Conservation (phyloP, 2,113 vertebrate species). For the Cyanoderma ruficeps region DNA sequence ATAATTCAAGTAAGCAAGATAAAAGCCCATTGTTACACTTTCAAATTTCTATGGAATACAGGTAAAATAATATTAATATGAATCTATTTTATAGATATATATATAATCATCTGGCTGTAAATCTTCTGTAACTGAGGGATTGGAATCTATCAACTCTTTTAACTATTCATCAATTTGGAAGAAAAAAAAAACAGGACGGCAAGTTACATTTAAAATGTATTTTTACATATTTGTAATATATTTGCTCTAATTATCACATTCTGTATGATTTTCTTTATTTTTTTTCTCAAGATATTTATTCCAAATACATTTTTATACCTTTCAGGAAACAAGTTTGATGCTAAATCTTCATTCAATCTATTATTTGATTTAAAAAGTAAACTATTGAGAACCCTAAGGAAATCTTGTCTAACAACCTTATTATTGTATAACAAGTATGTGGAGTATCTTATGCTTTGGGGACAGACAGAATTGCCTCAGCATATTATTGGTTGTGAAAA, state of each 20-base stretch:
- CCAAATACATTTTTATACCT: not conserved
- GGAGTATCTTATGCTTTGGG: not conserved
- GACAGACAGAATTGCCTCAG: not conserved
- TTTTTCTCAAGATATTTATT: not conserved
- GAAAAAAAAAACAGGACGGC: not conserved
- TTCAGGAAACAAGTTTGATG: not conserved
- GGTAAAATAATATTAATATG: not conserved
- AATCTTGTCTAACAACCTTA: not conserved
- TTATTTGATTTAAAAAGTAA: not conserved
- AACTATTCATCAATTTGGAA: not conserved
- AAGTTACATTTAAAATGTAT: not conserved
- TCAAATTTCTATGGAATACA: not conserved
- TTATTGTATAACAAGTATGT: not conserved
- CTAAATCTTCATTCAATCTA: not conserved
- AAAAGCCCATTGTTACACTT: fast-evolving
- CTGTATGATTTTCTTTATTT: not conserved
- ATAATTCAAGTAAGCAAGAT: not conserved
- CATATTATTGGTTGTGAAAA: not conserved
- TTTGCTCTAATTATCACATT: not conserved
- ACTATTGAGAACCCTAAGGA: not conserved
- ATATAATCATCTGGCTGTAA: not conserved
- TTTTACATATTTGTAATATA: not conserved
- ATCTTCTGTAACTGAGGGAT: not conserved
- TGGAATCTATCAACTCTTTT: not conserved
- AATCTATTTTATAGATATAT: not conserved